These are phyloP conservation scores for Drosophila formosana DNA, from an alignment of 2,888 invertebrate genomes.

Conservation along the genomic window DNA sequence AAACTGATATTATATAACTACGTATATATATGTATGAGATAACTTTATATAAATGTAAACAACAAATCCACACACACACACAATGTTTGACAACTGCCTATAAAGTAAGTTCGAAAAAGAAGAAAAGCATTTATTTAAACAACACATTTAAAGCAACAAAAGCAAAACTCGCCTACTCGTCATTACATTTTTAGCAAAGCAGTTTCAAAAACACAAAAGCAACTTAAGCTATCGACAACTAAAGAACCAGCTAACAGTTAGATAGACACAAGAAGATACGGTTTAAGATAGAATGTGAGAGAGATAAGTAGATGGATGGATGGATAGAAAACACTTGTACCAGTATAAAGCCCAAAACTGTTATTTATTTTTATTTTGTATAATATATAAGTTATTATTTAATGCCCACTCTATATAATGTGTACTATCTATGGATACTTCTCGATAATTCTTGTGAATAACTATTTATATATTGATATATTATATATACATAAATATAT, in stretches of 20 bases:
- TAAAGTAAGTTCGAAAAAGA: slow-evolving; percentile 48
- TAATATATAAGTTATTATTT: slow-evolving; percentile 51
- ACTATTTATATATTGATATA: slow-evolving; percentile 74
- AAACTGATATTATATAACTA: slow-evolving; percentile 69
- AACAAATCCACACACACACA: slow-evolving; percentile 25
- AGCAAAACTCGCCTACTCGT: slow-evolving; percentile 73
- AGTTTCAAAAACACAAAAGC: slow-evolving; percentile 36
- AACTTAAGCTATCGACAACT: slow-evolving; percentile 27
- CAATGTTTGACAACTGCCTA: slow-evolving; percentile 69
- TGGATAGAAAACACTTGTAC: slow-evolving; percentile 64
- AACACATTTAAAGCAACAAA: slow-evolving; percentile 1
- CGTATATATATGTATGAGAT: slow-evolving; percentile 45
- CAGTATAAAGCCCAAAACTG: slow-evolving; percentile 78
- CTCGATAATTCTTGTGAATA: slow-evolving; percentile 75
- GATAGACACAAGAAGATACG: slow-evolving; percentile 16
- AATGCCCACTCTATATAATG: slow-evolving; percentile 46
- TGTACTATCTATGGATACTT: slow-evolving; percentile 72
- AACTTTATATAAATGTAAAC: slow-evolving; percentile 48
- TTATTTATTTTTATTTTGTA: slow-evolving; percentile 79
- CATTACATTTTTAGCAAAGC: slow-evolving; percentile 60
- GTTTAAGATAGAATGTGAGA: slow-evolving; percentile 1
- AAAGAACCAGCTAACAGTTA: slow-evolving; percentile 21
- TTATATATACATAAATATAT: slow-evolving; percentile 47
- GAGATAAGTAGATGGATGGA: slow-evolving; percentile 3
- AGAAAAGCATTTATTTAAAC: slow-evolving; percentile 67